Percentiles rank a stretch among this genome's conserved stretches.
Evolutionary conservation across 2,797 vertebrate genomes (phyloP).

Genomic region (Pteropus rufus): DNA sequence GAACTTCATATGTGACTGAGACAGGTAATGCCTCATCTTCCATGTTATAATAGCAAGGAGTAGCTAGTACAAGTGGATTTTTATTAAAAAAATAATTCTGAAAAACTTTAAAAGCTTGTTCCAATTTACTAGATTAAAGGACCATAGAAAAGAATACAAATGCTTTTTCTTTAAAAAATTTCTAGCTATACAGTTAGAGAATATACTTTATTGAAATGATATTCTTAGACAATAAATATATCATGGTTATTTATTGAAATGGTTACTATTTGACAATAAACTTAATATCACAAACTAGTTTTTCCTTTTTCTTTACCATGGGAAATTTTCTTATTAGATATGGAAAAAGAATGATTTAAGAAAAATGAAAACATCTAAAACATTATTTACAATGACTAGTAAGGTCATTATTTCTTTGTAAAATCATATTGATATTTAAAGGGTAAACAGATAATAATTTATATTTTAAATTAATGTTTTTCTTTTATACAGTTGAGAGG

Average conservation of each 20-base stretch:
- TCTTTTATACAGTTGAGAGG: background rate
- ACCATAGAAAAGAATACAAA: background rate
- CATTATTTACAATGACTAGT: background rate
- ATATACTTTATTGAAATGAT: background rate
- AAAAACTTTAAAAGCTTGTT: background rate
- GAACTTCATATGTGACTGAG: background rate
- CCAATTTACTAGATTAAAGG: background rate
- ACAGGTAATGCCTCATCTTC: background rate
- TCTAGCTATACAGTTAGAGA: background rate
- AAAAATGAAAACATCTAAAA: background rate
- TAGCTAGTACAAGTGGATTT: background rate
- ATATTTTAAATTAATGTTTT: constrained; percentile 2
- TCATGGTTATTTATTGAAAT: background rate
- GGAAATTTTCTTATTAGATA: background rate
- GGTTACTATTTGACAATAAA: background rate
- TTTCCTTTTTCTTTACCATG: background rate
- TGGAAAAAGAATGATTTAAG: background rate
- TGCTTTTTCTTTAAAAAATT: background rate
- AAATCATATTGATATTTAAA: background rate
- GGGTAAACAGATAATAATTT: background rate
- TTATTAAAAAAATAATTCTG: background rate
- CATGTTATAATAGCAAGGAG: background rate
- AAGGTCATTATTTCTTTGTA: background rate
- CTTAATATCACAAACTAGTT: background rate
- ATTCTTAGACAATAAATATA: background rate